A percentile compares a stretch with the other conserved stretches of the same genome.
These are phyloP conservation scores for Propithecus coquereli DNA, from an alignment of 2,113 vertebrate species.

Conservation along the genomic window DNA sequence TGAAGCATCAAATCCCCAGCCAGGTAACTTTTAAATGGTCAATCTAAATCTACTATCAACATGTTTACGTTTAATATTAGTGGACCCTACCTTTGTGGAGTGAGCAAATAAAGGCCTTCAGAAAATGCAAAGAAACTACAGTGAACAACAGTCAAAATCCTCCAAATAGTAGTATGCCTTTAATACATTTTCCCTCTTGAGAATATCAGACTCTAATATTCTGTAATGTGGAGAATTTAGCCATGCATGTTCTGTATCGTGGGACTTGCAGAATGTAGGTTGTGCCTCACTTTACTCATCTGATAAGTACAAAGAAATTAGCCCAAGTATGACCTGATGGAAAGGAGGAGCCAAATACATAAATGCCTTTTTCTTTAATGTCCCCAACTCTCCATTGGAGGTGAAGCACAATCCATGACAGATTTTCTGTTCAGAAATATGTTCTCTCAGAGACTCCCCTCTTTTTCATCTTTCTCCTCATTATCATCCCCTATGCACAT, in stretches of 20 bases:
- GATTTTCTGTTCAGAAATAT: slow-evolving; percentile 28
- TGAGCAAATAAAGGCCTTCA: slow-evolving; percentile 38
- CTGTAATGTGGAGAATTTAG: background rate
- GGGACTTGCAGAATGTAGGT: background rate
- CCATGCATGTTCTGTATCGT: background rate
- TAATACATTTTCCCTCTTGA: background rate
- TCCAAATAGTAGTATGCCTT: slow-evolving; percentile 39
- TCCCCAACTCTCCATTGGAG: background rate
- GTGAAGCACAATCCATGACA: background rate
- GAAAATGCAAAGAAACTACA: slow-evolving; percentile 42
- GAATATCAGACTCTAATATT: background rate
- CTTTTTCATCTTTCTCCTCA: background rate
- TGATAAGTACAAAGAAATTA: slow-evolving; percentile 27
- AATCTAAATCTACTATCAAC: background rate
- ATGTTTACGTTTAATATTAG: slow-evolving; percentile 23
- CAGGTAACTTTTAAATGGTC: slow-evolving; percentile 38
- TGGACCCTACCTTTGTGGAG: background rate
- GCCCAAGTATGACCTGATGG: background rate
- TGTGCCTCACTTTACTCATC: background rate
- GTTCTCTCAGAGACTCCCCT: background rate
- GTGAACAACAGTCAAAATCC: slow-evolving; percentile 41
- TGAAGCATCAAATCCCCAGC: background rate
- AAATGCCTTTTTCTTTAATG: background rate
- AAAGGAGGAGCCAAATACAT: background rate
- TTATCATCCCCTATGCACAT: background rate